A percentile compares a stretch with the other conserved stretches of the same genome.
These are phyloP conservation scores for Corvus hawaiiensis DNA, from an alignment of 2,113 vertebrate genomes.

Conservation along the genomic window DNA sequence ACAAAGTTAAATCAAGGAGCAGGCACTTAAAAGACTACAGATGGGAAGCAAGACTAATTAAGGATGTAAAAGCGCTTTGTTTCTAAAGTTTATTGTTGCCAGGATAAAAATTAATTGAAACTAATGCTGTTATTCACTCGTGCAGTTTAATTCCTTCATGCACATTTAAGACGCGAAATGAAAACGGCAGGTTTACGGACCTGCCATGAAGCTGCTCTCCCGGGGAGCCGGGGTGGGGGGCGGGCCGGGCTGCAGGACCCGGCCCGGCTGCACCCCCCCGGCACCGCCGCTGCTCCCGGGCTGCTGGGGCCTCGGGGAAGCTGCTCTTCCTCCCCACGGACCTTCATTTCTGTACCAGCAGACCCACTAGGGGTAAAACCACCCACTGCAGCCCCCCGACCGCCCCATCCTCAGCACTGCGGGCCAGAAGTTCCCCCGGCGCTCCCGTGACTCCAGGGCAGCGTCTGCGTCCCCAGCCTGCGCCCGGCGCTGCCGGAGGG, in stretches of 20 bases:
- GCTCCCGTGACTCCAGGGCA: background rate
- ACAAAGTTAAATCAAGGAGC: slow-evolving; percentile 74
- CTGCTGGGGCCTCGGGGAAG: background rate
- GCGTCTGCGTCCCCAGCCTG: background rate
- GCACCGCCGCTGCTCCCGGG: background rate
- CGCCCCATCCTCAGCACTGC: background rate
- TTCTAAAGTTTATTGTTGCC: slow-evolving; percentile 81
- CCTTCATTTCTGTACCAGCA: background rate
- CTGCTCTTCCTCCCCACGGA: background rate
- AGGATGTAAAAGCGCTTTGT: slow-evolving; percentile 80
- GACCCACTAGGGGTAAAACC: background rate
- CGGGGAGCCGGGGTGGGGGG: background rate
- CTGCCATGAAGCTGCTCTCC: slow-evolving; percentile 4
- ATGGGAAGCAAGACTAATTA: slow-evolving; percentile 80
- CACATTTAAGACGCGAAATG: slow-evolving; percentile 57
- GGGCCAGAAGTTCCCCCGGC: background rate
- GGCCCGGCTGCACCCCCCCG: background rate
- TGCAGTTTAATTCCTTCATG: slow-evolving; percentile 76
- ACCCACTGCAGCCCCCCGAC: background rate
- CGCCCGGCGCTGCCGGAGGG: background rate
- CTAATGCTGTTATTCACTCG: slow-evolving; percentile 76
- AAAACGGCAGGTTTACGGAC: slow-evolving; percentile 52
- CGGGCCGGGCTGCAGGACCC: background rate
- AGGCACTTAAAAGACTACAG: slow-evolving; percentile 73
- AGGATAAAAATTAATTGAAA: slow-evolving; percentile 79